Conservation (phyloP, 2,113 vertebrate genomes). For the Ellobius talpinus region DNA sequence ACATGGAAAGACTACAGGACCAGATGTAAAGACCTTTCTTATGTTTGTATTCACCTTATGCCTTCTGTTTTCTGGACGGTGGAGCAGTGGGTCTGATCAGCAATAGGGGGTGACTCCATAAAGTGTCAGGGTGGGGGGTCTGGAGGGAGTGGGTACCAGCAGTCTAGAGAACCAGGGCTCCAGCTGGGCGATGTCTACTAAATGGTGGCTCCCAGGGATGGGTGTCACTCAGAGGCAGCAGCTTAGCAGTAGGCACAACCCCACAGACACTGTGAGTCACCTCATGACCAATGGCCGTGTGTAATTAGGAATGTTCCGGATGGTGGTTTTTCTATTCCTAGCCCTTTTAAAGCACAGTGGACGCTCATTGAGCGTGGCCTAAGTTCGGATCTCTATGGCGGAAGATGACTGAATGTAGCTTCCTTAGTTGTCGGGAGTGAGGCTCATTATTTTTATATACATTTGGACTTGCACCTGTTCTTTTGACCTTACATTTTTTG, state of each 20-base stretch:
- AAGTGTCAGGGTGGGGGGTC: constrained; percentile 72
- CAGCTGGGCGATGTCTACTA: constrained; percentile 75
- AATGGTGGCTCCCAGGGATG: constrained; percentile 75
- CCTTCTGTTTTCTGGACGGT: constrained; percentile 89
- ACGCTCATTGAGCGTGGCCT: constrained; percentile 83
- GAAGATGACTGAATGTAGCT: constrained; percentile 79
- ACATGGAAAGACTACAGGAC: constrained; percentile 98
- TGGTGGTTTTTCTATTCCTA: constrained; percentile 83
- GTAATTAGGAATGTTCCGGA: constrained; percentile 73
- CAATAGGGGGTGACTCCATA: constrained; percentile 82
- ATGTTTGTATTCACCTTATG: constrained; percentile 92
- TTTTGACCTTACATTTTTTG: constrained; percentile 69
- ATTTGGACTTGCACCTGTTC: constrained; percentile 71
- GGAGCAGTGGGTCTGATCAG: constrained; percentile 87
- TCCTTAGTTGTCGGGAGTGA: constrained; percentile 80
- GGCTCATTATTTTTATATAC: constrained; percentile 81
- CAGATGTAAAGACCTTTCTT: constrained; percentile 93
- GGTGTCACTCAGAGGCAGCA: constrained; percentile 66
- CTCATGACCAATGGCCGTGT: constrained; percentile 65
- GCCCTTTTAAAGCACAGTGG: constrained; percentile 91
- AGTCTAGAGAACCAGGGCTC: constrained; percentile 69
- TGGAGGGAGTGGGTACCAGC: constrained; percentile 73
- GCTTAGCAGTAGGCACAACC: constrained; percentile 78
- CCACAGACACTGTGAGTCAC: constrained; percentile 78
- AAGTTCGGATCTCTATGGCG: constrained; percentile 67